Conservation (phyloP, 2,888 invertebrate genomes). For the Clistopyga incitator region DNA sequence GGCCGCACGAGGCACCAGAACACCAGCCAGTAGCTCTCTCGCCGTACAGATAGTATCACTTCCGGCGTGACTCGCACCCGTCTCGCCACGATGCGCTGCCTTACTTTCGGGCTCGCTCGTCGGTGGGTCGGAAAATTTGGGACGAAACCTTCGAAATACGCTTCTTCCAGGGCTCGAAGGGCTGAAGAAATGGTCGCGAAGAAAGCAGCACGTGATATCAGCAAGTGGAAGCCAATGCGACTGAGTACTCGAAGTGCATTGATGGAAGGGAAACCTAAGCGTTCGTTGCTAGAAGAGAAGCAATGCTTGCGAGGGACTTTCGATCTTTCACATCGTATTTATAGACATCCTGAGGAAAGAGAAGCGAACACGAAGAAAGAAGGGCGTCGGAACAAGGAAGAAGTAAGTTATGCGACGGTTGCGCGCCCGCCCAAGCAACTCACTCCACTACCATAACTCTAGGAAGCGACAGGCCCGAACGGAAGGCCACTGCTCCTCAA, state of each 20-base stretch:
- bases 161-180: constrained; percentile 45
- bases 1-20: constrained; percentile 57
- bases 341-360: constrained; percentile 82
- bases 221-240: constrained; percentile 46
- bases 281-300: constrained; percentile 39
- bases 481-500: constrained; percentile 78
- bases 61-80: constrained; percentile 69
- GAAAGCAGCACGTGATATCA: constrained; percentile 42
- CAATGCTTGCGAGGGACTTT: constrained; percentile 52
- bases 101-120: constrained; percentile 33
- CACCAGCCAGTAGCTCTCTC: constrained; percentile 55
- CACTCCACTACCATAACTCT: constrained; percentile 83
- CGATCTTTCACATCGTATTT: constrained; percentile 72
- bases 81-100: constrained; percentile 47
- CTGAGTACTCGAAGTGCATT: constrained; percentile 34
- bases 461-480: constrained; percentile 82
- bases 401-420: constrained; percentile 84
- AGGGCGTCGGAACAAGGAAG: constrained; percentile 69
- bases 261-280: constrained; percentile 17
- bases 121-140: constrained; percentile 60
- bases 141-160: constrained; percentile 61
- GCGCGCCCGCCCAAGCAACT: constrained; percentile 84
- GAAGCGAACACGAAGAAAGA: constrained; percentile 67
- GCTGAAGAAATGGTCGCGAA: constrained; percentile 37
- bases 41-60: constrained; percentile 65